These are phyloP conservation scores for Solenopsis fugax DNA, from an alignment of 1,140 invertebrate genomes.

Conservation along the genomic window DNA sequence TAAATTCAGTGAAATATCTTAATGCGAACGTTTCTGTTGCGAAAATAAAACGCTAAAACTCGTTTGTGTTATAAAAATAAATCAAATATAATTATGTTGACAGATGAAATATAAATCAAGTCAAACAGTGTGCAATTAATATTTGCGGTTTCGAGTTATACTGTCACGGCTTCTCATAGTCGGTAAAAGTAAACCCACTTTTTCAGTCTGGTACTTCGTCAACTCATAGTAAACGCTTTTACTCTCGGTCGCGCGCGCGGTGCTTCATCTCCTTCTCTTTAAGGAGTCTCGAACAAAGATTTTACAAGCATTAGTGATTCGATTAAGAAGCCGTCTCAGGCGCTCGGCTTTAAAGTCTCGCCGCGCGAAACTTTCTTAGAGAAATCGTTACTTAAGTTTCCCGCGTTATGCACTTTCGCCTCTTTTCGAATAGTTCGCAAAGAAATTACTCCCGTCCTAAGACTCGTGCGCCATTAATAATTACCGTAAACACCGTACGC, in stretches of 20 bases:
- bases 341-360: constrained; percentile 78
- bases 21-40: neutral
- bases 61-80: neutral
- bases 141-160: neutral
- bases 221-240: constrained; percentile 54
- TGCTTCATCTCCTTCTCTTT: constrained; percentile 71
- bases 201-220: constrained; percentile 47
- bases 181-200: neutral
- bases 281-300: constrained; percentile 75
- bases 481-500: constrained; percentile 11
- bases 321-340: constrained; percentile 75
- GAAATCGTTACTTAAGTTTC: constrained; percentile 79
- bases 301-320: constrained; percentile 79
- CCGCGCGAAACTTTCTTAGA: constrained; percentile 73
- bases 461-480: constrained; percentile 12
- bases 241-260: constrained; percentile 28
- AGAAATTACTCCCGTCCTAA: constrained; percentile 38
- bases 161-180: neutral
- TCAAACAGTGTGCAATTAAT: constrained; percentile 1
- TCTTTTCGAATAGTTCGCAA: constrained; percentile 64
- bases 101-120: neutral
- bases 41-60: neutral
- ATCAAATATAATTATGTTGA: neutral
- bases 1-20: neutral
- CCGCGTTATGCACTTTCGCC: constrained; percentile 77